Evolutionary conservation across 2,888 invertebrate genomes (phyloP).

Genomic region (Drosophila picticornis): DNA sequence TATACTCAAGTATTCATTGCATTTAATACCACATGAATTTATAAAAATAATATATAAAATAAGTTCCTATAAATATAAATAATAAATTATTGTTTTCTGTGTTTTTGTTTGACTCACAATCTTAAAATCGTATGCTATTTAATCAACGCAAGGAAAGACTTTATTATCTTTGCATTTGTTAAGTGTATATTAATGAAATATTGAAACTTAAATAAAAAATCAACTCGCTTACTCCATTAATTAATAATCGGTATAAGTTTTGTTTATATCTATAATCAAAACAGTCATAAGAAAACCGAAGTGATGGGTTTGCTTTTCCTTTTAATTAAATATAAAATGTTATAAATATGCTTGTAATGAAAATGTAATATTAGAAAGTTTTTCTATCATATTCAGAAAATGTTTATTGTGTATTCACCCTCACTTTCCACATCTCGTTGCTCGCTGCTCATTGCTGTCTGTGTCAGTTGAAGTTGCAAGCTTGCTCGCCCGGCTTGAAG

Average conservation of each 20-base stretch:
- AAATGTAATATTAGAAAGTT: neutral
- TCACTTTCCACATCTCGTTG: neutral
- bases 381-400: neutral
- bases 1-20: neutral
- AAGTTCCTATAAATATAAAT: neutral
- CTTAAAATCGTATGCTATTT: too few species aligned
- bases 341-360: neutral
- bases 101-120: neutral
- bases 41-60: neutral
- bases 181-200: neutral
- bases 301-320: neutral
- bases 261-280: neutral
- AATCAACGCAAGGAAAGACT: too few species aligned
- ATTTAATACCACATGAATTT: neutral
- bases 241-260: neutral
- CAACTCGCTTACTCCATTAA: neutral
- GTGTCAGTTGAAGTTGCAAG: conserved; percentile 35
- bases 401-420: neutral
- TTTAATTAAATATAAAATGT: neutral
- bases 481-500: conserved; percentile 41
- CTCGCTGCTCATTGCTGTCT: conserved; percentile 8
- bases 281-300: too few species aligned
- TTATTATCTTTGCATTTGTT: too few species aligned
- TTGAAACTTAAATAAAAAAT: too few species aligned
- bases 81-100: neutral